phyloP scores from a whole-genome alignment of 2,797 vertebrate species.

The Brachyalestes nurse region DNA sequence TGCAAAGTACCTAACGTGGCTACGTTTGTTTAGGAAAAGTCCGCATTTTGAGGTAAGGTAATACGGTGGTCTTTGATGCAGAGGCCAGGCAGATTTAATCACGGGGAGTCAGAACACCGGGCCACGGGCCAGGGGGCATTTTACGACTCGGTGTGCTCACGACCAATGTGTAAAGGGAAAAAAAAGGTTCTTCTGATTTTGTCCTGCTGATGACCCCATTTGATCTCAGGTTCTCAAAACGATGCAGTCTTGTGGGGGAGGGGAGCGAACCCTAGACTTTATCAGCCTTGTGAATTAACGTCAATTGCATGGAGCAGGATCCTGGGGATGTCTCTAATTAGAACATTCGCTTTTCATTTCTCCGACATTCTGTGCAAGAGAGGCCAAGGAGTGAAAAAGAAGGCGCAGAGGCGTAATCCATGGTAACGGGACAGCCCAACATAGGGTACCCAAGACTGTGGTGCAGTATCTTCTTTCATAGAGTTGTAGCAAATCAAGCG shows the following conservation, averaged over 20 bases:
- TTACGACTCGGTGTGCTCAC: constrained; percentile 11
- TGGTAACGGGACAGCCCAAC: constrained; percentile 39
- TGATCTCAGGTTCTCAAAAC: constrained; percentile 76
- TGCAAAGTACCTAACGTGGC: constrained; percentile 52
- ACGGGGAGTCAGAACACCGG: constrained; percentile 36
- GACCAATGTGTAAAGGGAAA: constrained; percentile 43
- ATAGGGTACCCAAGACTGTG: constrained; percentile 24
- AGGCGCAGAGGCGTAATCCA: constrained; percentile 27
- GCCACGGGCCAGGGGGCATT: constrained; percentile 37
- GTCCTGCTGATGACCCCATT: constrained; percentile 75
- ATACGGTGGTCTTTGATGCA: constrained; percentile 52
- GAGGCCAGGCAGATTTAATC: constrained; percentile 56
- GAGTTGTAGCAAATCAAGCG: constrained; percentile 50
- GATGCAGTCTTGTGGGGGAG: constrained; percentile 44
- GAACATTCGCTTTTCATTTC: constrained; percentile 79
- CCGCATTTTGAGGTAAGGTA: constrained; percentile 51
- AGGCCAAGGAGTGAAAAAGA: constrained; percentile 29
- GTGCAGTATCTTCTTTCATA: constrained; percentile 54
- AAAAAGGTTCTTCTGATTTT: constrained; percentile 65
- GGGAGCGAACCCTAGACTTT: constrained; percentile 66
- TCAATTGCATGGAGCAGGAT: constrained; percentile 69
- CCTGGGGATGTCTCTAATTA: constrained; percentile 60
- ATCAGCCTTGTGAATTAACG: constrained; percentile 73
- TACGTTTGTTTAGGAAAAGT: constrained; percentile 56
- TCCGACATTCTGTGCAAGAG: constrained; percentile 58